phyloP scores from a whole-genome alignment of 1,140 invertebrate genomes.

The Thereuonema tuberculata region DNA sequence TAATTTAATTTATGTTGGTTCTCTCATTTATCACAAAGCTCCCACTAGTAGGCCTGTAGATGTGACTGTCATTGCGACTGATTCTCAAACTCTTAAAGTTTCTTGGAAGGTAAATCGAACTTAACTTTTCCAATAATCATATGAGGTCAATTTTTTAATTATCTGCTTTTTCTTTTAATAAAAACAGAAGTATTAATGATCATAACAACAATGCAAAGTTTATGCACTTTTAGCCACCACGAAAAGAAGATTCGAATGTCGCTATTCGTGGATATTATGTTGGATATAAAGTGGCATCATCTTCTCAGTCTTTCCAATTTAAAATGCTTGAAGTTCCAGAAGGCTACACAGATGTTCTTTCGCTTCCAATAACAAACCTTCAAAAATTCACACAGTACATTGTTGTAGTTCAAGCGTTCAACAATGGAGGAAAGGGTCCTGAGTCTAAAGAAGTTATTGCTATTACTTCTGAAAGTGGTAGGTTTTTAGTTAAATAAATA shows the following conservation, averaged over 20 bases:
- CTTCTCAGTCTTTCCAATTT: conserved; percentile 23
- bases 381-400: conserved; percentile 87
- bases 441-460: conserved; percentile 73
- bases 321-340: conserved; percentile 20
- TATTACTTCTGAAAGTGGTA: conserved; percentile 65
- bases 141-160: too few species aligned
- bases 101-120: background rate
- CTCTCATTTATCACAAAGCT: too few species aligned
- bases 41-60: background rate
- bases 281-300: conserved; percentile 33
- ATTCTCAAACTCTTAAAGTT: background rate
- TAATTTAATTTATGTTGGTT: too few species aligned
- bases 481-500: background rate
- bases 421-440: conserved; percentile 82
- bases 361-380: conserved; percentile 52
- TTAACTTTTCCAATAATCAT: too few species aligned
- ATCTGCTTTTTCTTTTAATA: background rate
- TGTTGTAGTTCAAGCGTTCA: conserved; percentile 88
- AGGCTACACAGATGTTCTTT: conserved; percentile 21
- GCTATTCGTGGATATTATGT: conserved; percentile 76
- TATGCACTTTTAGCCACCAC: conserved; percentile 49
- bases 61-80: background rate
- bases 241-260: conserved; percentile 78
- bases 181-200: background rate
- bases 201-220: background rate